phyloP scores from a whole-genome alignment of 2,113 vertebrate species.

The Myotis lucifugus region DNA sequence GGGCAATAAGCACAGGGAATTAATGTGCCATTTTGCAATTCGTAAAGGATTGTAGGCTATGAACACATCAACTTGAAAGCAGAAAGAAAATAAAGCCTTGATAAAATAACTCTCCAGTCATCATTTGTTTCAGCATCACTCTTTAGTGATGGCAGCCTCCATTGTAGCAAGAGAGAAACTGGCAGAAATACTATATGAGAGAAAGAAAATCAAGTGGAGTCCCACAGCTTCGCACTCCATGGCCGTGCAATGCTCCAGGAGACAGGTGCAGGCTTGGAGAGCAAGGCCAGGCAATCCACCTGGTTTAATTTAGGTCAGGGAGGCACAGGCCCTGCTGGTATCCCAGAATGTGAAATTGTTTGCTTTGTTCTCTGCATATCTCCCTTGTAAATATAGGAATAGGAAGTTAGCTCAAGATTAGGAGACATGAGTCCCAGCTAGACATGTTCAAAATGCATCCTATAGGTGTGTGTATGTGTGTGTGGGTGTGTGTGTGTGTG shows the following conservation, averaged over 20 bases:
- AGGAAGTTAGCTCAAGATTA: background rate
- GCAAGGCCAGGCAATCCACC: background rate
- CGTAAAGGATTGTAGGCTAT: background rate
- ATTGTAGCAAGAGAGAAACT: background rate
- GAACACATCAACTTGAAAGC: background rate
- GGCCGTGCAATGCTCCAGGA: background rate
- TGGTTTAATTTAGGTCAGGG: background rate
- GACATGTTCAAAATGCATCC: background rate
- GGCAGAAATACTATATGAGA: background rate
- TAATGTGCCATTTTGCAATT: background rate
- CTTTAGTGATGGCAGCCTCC: background rate
- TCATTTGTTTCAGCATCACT: background rate
- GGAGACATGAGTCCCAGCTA: background rate
- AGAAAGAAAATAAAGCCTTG: conserved; percentile 2
- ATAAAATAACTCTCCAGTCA: background rate
- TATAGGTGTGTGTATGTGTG: background rate
- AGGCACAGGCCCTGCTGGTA: background rate
- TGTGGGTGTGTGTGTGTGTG: background rate
- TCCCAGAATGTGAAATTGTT: background rate
- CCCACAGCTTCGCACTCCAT: background rate
- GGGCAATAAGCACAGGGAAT: background rate
- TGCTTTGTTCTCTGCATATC: background rate
- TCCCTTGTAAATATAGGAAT: background rate
- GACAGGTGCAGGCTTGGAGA: background rate
- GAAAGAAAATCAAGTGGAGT: background rate